Evolutionary conservation across 1,140 invertebrate species (phyloP).

Genomic region (Cardiocondyla obscurior): DNA sequence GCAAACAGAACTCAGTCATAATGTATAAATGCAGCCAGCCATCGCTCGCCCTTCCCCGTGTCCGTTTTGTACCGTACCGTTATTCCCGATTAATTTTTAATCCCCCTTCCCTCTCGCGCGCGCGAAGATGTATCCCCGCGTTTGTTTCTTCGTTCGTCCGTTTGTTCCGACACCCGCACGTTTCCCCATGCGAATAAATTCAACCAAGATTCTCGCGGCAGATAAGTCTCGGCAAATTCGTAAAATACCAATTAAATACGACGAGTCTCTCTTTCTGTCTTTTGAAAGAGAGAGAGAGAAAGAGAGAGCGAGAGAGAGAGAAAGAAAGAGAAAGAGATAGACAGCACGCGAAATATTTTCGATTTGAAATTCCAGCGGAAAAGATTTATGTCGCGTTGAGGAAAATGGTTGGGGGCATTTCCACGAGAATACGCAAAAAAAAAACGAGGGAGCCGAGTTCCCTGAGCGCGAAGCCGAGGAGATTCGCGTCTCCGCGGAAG

Average conservation of each 20-base stretch:
- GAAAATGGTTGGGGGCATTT: background rate
- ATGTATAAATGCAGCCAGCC: conserved; percentile 49
- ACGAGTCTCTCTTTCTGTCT: background rate
- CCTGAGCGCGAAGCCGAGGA: conserved; percentile 23
- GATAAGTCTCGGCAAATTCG: background rate
- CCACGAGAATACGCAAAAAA: background rate
- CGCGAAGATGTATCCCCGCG: background rate
- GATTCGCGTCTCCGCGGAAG: conserved; percentile 50
- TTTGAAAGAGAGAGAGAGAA: too few species aligned
- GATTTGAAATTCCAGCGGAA: background rate
- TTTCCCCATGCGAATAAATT: conserved; percentile 6
- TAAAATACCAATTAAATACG: background rate
- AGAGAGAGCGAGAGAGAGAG: too few species aligned
- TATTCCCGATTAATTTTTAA: conserved; percentile 42
- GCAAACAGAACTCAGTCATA: conserved; percentile 53
- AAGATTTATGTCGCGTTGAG: background rate
- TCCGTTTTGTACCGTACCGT: background rate
- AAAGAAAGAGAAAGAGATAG: too few species aligned
- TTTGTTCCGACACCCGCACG: background rate
- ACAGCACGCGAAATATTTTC: background rate
- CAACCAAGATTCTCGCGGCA: background rate
- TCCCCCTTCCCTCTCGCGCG: background rate
- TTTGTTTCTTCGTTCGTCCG: background rate
- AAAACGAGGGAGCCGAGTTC: background rate
- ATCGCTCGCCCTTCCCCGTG: background rate